Conservation (phyloP, 2,797 vertebrate species). For the Pipistrellus pipistrellus region DNA sequence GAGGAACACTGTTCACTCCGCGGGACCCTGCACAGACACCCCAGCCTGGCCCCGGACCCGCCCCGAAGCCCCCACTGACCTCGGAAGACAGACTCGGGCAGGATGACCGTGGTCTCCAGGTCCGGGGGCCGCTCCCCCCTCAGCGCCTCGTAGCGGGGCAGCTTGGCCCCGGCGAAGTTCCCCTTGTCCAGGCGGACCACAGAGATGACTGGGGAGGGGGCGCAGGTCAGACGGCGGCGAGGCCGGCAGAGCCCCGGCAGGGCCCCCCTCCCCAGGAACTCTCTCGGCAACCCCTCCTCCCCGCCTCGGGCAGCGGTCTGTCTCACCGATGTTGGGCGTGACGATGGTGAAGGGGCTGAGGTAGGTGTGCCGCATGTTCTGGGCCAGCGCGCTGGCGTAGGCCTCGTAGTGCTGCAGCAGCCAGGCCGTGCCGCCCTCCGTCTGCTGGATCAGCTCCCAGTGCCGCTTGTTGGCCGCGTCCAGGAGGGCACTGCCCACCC, state of each 20-base stretch:
- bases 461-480: conserved; percentile 92
- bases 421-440: conserved; percentile 94
- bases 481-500: conserved; percentile 95
- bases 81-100: conserved; percentile 94
- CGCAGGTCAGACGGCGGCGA: background rate
- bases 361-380: conserved; percentile 99
- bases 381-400: conserved; percentile 95
- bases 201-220: conserved; percentile 91
- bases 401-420: conserved; percentile 95
- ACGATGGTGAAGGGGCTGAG: conserved; percentile 98
- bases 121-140: conserved; percentile 92
- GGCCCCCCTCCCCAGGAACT: rapidly evolving
- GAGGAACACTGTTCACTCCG: background rate
- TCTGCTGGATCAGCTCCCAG: conserved; percentile 97
- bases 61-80: conserved; percentile 86
- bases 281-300: background rate
- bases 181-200: conserved; percentile 95
- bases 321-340: conserved; percentile 96
- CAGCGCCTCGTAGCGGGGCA: conserved; percentile 94
- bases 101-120: conserved; percentile 94
- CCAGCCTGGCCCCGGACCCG: conserved; percentile 79
- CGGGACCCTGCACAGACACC: background rate
- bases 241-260: background rate
- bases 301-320: conserved; percentile 31
- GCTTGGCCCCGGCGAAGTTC: conserved; percentile 93